Evolutionary conservation across 2,888 invertebrate species (phyloP), one percentile per base, ranked within the genome.

Genomic region (Xylota sylvarum): DNA sequence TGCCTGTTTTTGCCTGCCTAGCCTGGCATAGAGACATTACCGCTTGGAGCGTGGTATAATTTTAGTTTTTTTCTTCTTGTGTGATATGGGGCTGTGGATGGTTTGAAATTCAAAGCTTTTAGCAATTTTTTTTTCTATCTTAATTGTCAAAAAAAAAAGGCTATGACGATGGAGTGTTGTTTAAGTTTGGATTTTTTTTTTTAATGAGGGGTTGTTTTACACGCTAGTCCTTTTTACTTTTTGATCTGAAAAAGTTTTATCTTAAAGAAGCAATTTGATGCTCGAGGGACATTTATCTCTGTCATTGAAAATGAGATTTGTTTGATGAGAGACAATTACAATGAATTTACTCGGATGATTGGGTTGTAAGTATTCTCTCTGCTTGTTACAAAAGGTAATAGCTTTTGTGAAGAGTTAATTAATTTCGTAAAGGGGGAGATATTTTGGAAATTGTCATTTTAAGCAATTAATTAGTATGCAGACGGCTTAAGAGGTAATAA

Each of bases 211-310:
- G 12, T 67, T 76, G 52, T 67, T 50, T 70, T 64, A 69, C 76
- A 40, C 80, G 50, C 32, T 6, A 0, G 48, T 60, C 23, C 17
- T 56, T 12, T 55, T 9, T 74, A 48, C 60, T 60, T 60, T 67
- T 5, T 58, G 17, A 55, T 12, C 30, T 35, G 3, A 50, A 60
- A 60, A 27, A 19, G 17, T 52, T 65, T 10, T 48, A 4, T 72
- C 58, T 73, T 58, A 58, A 55, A 64, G 73, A 62, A 78, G 73
- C 67, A 77, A 86, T 81, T 69, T 67, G 55, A 82, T 40, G 67
- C 62, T 78, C 48, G 46, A 86, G 73, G 82, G 86, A 69, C 77
- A 64, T 70, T 86, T 55, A 69, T 77, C 69, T 52, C n/a, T 77
- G 69, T 65, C 46, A 58, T 55, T 32, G 67, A 32, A 17, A 64